Evolutionary conservation across 2,113 vertebrate species (phyloP).

Genomic region (Hemichromis elongatus): DNA sequence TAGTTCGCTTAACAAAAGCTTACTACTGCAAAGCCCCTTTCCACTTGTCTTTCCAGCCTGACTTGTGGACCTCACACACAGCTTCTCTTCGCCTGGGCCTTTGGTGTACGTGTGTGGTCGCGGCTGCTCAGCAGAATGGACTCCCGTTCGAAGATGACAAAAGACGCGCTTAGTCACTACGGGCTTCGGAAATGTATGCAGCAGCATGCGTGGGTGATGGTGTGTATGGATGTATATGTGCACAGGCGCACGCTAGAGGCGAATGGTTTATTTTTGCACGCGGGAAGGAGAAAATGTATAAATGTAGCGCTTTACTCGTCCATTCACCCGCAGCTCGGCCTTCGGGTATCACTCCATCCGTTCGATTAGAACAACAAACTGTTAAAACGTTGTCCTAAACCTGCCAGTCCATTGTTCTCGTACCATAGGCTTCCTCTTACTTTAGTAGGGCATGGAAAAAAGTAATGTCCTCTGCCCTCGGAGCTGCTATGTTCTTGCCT

Average conservation of each 20-base stretch:
- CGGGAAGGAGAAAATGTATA: not conserved
- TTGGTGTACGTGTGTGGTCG: constrained; percentile 68
- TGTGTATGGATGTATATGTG: not conserved
- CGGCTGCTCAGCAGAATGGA: constrained; percentile 37
- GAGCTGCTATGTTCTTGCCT: constrained; percentile 4
- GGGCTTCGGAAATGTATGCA: constrained; percentile 8
- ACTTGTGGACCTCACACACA: constrained; percentile 71
- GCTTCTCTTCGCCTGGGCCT: constrained; percentile 41
- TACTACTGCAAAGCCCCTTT: constrained; percentile 67
- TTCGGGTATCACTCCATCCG: not conserved
- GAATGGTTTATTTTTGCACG: not conserved
- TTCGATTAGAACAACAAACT: not conserved
- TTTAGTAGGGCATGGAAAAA: constrained; percentile 48
- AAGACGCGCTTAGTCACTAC: constrained; percentile 53
- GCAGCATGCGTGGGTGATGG: constrained; percentile 17
- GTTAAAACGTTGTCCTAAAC: constrained; percentile 28
- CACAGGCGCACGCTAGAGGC: not conserved
- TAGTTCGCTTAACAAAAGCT: constrained; percentile 70
- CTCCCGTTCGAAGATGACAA: constrained; percentile 58
- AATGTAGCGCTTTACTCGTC: not conserved
- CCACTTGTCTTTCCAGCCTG: constrained; percentile 64
- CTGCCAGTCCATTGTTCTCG: constrained; percentile 43
- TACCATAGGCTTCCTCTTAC: constrained; percentile 44
- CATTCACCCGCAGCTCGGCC: not conserved
- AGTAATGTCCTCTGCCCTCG: constrained; percentile 35